A percentile compares a stretch with the other conserved stretches of the same genome.
phyloP scores from a whole-genome alignment of 2,888 invertebrate species.

The Biston stratarius region DNA sequence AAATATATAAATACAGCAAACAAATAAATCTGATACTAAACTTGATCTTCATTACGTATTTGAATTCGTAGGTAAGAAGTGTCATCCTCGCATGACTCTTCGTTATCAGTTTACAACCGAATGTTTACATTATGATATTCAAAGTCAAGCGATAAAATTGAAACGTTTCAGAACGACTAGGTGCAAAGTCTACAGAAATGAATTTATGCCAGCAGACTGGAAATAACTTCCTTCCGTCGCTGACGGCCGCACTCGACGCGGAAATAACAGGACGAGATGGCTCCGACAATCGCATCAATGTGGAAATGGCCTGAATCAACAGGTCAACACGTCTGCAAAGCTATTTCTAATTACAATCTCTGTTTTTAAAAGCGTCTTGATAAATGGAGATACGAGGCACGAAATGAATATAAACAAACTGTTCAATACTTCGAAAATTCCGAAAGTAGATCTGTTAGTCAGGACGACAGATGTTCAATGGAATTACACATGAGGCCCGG shows the following conservation, averaged over 20 bases:
- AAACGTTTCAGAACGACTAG: conserved; percentile 38
- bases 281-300: conserved; percentile 71
- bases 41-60: not conserved
- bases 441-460: conserved; percentile 29
- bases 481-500: conserved; percentile 63
- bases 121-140: conserved; percentile 24
- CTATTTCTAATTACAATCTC: conserved; percentile 47
- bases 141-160: conserved; percentile 30
- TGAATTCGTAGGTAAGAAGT: not conserved
- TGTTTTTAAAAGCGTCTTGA: conserved; percentile 17
- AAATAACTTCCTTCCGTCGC: conserved; percentile 82
- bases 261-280: conserved; percentile 79
- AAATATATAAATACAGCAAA: no score
- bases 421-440: conserved; percentile 28
- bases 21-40: not conserved
- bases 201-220: conserved; percentile 69
- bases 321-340: conserved; percentile 60
- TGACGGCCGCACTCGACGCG: conserved; percentile 62
- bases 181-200: conserved; percentile 48
- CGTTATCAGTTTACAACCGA: conserved; percentile 23
- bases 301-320: conserved; percentile 81
- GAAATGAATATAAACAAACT: conserved; percentile 34
- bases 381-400: conserved; percentile 17
- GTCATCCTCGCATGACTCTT: conserved; percentile 10
- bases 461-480: conserved; percentile 74